Base-by-base conservation (phyloP, 2,797 vertebrate species). In the Smutsia gigantea region DNA sequence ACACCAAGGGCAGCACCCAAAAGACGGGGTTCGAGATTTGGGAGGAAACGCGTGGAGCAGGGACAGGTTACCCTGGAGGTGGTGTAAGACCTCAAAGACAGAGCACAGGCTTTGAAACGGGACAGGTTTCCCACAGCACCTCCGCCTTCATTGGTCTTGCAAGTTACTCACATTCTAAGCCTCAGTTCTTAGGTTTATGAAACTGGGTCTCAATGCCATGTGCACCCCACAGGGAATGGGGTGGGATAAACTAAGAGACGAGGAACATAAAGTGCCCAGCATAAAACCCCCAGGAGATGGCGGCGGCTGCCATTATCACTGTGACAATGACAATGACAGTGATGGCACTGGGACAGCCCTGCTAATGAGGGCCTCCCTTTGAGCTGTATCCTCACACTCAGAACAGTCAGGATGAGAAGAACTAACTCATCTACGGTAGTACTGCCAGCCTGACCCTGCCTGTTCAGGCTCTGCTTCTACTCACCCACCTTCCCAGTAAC, bases 291-390 rank as follows among this genome's bases (percentile, higher is more conserved):
- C 42, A 53, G 42, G 68, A n/a, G 37, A 74, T 0, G 2, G 61
- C 42, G 29, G 39, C 0, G 0, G 75, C 82, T n/a, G 37, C 21
- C 0, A 0, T 7, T 7, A 25, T 3, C 12, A 23, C 74, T 14
- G 7, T 1, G 19, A 19, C 0, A 42, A 37, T 3, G 29, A 37
- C 0, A 2, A 12, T 2, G 49, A 27, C 0, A 1, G 7, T 2
- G 31, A 37, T 9, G 17, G 3, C 6, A 13, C 11, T 1, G 39
- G 85, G 3, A 12, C 18, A 12, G n/a, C 14, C 7, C 74, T 21
- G 29, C 49, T 42, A 2, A 5, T 0, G 4, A 17, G 34, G n/a
- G 9, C 19, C 27, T 61, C 34, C 74, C 79, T 42, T 2, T 15
- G 39, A 29, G 31, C 72, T 17, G 9, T 3, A 10, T 4, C 88